Evolutionary conservation across 2,113 vertebrate genomes (phyloP).

Genomic region (Oreochromis spilurus): DNA sequence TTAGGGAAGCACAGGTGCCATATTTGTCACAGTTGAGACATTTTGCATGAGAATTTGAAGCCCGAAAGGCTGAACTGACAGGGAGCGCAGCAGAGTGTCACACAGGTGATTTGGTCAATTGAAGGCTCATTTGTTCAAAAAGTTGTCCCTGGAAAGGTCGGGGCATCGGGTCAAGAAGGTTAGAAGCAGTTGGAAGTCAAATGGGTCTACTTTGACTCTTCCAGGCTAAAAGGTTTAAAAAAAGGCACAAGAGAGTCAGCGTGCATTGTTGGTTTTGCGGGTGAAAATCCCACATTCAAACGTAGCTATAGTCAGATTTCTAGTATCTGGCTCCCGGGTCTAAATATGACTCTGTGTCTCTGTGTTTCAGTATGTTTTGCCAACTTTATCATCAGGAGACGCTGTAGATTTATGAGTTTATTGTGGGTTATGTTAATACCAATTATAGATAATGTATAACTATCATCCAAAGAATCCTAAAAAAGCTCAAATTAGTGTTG

Average conservation of each 20-base stretch:
- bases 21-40: not conserved
- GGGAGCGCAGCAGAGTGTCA: constrained; percentile 28
- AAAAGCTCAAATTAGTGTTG: not conserved
- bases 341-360: not conserved
- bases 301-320: not conserved
- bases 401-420: not conserved
- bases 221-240: not conserved
- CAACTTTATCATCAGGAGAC: not conserved
- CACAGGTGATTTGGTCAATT: constrained; percentile 58
- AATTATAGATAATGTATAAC: not conserved
- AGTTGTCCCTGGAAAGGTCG: constrained; percentile 40
- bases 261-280: not conserved
- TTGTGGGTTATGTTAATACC: not conserved
- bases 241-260: not conserved
- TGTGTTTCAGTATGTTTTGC: not conserved
- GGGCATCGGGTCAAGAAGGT: constrained; percentile 18
- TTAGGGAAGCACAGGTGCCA: not conserved
- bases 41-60: not conserved
- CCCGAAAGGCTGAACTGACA: constrained; percentile 39
- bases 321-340: not conserved
- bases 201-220: not conserved
- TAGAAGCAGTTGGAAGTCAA: constrained; percentile 1
- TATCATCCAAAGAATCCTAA: not conserved
- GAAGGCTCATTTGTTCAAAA: constrained; percentile 22
- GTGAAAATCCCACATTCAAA: not conserved